A percentile compares a stretch with the other conserved stretches of the same genome.
Evolutionary conservation across 2,113 vertebrate genomes (phyloP).

Genomic region (Misgurnus anguillicaudatus): DNA sequence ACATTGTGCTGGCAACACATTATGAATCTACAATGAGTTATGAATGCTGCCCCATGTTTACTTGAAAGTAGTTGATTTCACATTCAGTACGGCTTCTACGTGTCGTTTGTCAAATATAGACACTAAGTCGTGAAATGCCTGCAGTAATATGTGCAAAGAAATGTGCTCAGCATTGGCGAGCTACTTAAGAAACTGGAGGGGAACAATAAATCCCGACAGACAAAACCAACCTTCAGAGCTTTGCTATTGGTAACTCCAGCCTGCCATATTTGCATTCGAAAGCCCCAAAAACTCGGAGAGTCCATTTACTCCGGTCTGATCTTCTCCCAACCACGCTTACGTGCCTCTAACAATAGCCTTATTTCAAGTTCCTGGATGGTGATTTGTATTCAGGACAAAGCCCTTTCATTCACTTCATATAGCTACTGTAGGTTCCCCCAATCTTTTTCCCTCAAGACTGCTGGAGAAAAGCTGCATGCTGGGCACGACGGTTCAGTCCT

Average conservation of each 20-base stretch:
- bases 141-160: neutral
- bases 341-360: constrained; percentile 55
- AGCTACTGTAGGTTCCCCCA: constrained; percentile 21
- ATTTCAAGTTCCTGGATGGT: constrained; percentile 56
- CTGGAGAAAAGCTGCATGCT: constrained; percentile 28
- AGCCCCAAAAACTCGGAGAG: constrained; percentile 66
- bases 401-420: constrained; percentile 45
- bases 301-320: constrained; percentile 35
- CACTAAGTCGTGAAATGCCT: neutral
- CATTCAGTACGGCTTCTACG: neutral
- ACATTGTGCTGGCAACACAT: too few species aligned
- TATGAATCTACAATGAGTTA: neutral
- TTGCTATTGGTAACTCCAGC: constrained; percentile 75
- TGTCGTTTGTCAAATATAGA: neutral
- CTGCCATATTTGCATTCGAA: constrained; percentile 72
- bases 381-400: constrained; percentile 57
- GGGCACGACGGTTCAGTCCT: constrained; percentile 56
- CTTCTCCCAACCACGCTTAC: constrained; percentile 56
- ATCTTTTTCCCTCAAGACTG: constrained; percentile 10
- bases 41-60: neutral
- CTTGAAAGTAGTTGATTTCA: neutral
- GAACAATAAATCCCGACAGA: constrained; percentile 12
- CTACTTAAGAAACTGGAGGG: neutral
- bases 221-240: constrained; percentile 69
- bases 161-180: neutral